Conservation (phyloP, 2,797 vertebrate genomes). For the Fundulus diaphanus region DNA sequence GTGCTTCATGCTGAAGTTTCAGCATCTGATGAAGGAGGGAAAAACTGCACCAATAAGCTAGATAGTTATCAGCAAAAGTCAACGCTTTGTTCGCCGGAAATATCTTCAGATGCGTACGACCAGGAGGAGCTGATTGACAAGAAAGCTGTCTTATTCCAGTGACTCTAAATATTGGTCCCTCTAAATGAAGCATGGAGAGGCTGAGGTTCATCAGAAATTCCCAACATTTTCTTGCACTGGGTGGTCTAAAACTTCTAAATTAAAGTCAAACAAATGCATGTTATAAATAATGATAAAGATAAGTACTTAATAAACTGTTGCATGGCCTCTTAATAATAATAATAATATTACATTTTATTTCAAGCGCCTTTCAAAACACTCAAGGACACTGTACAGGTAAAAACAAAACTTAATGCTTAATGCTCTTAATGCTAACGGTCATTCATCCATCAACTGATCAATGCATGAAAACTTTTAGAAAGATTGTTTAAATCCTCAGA, state of each 20-base stretch:
- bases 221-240: background rate
- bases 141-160: conserved; percentile 24
- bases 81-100: conserved; percentile 61
- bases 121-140: conserved; percentile 41
- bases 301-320: too few relatives aligned
- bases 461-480: background rate
- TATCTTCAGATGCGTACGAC: conserved; percentile 21
- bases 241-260: background rate
- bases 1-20: conserved; percentile 63
- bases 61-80: conserved; percentile 68
- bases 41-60: conserved; percentile 51
- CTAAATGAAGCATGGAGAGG: background rate
- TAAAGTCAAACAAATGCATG: background rate
- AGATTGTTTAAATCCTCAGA: background rate
- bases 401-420: too few relatives aligned
- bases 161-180: background rate
- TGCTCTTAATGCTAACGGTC: too few relatives aligned
- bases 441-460: too few relatives aligned
- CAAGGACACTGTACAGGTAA: too few relatives aligned
- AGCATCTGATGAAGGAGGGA: conserved; percentile 48
- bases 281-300: too few relatives aligned
- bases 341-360: too few relatives aligned
- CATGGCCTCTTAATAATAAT: too few relatives aligned
- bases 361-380: too few relatives aligned
- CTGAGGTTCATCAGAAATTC: background rate